phyloP scores from a whole-genome alignment of 2,797 vertebrate genomes.

The Pseudochirops corinnae region DNA sequence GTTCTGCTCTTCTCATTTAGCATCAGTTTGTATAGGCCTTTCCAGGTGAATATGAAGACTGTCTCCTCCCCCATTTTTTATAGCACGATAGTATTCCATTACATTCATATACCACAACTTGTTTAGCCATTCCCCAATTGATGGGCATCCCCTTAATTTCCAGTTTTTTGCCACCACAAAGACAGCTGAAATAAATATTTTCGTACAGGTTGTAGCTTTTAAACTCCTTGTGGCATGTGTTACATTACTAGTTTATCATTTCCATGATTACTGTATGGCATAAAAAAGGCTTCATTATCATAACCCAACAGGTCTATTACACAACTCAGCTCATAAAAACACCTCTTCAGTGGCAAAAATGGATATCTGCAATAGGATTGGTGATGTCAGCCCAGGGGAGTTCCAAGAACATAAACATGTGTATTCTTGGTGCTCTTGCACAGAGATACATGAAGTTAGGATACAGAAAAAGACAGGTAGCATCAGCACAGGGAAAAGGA shows the following conservation, averaged over 20 bases:
- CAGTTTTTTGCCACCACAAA: too few relatives aligned
- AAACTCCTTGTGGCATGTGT: conserved; percentile 42
- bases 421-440: background rate
- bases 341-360: background rate
- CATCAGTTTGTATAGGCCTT: too few relatives aligned
- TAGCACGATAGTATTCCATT: too few relatives aligned
- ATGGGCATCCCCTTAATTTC: too few relatives aligned
- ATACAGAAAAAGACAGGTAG: background rate
- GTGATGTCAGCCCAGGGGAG: background rate
- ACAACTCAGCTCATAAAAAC: conserved; percentile 29
- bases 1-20: too few relatives aligned
- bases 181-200: too few relatives aligned
- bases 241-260: conserved; percentile 20
- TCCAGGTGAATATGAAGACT: too few relatives aligned
- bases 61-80: too few relatives aligned
- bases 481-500: background rate
- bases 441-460: background rate
- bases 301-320: conserved; percentile 31
- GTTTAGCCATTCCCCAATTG: too few relatives aligned
- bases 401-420: background rate
- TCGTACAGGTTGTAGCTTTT: conserved; percentile 21
- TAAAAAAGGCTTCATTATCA: conserved; percentile 46
- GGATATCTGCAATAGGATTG: background rate
- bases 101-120: too few relatives aligned
- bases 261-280: conserved; percentile 47